phyloP scores from a whole-genome alignment of 2,888 invertebrate genomes.

The Druceiella hillmani region DNA sequence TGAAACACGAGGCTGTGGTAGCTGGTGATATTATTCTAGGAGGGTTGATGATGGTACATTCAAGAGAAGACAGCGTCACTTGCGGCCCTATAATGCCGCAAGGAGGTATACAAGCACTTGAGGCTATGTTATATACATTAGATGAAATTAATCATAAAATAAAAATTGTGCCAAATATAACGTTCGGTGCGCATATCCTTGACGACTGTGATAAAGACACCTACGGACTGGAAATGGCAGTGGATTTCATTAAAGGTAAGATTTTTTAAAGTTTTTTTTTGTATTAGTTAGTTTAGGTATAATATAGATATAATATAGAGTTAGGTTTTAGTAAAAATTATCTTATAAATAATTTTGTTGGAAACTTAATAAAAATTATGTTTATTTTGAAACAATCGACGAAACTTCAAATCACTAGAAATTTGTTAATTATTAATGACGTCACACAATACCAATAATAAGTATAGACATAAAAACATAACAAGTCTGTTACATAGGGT shows the following conservation, averaged over 20 bases:
- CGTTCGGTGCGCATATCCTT: conserved; percentile 77
- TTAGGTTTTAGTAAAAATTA: too few relatives aligned
- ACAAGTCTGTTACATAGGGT: too few relatives aligned
- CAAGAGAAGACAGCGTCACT: conserved; percentile 69
- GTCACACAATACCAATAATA: too few relatives aligned
- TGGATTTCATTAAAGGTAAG: conserved; percentile 93
- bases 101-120: conserved; percentile 78
- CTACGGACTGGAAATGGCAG: conserved; percentile 86
- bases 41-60: conserved; percentile 88
- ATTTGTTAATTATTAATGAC: too few relatives aligned
- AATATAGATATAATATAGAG: too few relatives aligned
- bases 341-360: too few relatives aligned
- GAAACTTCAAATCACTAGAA: too few relatives aligned
- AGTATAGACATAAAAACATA: too few relatives aligned
- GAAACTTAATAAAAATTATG: too few relatives aligned
- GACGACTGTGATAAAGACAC: conserved; percentile 93
- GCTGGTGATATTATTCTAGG: conserved; percentile 81
- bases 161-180: conserved; percentile 64
- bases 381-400: too few relatives aligned
- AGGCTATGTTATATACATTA: conserved; percentile 84
- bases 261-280: too few relatives aligned
- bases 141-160: conserved; percentile 62
- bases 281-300: too few relatives aligned
- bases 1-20: conserved; percentile 73
- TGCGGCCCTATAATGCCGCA: conserved; percentile 90